A percentile compares a stretch with the other conserved stretches of the same genome.
Evolutionary conservation across 2,797 vertebrate species (phyloP).

Genomic region (Hapalemur alaotrensis): DNA sequence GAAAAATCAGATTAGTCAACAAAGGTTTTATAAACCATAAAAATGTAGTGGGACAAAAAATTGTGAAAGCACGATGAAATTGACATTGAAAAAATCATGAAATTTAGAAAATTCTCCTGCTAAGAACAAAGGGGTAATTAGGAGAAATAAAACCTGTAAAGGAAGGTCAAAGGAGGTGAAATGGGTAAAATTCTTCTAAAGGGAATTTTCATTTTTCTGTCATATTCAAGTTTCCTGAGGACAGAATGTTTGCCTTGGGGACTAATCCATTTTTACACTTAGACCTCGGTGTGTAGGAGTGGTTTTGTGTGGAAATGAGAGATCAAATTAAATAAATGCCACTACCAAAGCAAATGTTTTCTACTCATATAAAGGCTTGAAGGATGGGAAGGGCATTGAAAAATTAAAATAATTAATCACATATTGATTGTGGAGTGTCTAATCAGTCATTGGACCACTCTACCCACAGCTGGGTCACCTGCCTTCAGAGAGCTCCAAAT

Average conservation of each 20-base stretch:
- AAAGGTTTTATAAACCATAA: not conserved
- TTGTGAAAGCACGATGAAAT: not conserved
- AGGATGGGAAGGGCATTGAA: not conserved
- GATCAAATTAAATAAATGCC: not conserved
- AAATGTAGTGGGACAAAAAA: not conserved
- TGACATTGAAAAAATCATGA: not conserved
- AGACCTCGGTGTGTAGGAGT: not conserved
- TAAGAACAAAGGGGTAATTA: not conserved
- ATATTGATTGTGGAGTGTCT: constrained; percentile 19
- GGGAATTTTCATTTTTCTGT: not conserved
- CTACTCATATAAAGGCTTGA: not conserved
- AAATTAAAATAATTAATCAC: constrained; percentile 46
- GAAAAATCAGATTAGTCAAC: not conserved
- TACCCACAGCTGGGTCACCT: not conserved
- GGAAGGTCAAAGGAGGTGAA: not conserved
- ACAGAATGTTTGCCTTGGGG: not conserved
- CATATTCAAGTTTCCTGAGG: not conserved
- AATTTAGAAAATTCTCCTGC: not conserved
- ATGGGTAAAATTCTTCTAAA: not conserved
- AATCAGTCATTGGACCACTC: not conserved
- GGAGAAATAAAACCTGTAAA: not conserved
- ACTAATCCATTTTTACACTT: not conserved
- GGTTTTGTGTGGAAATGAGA: not conserved
- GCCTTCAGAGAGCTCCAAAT: not conserved
- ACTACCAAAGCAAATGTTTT: not conserved